Evolutionary conservation across 2,888 invertebrate genomes (phyloP), one percentile per base, ranked within the genome.

Genomic region (Mythimna albipuncta): DNA sequence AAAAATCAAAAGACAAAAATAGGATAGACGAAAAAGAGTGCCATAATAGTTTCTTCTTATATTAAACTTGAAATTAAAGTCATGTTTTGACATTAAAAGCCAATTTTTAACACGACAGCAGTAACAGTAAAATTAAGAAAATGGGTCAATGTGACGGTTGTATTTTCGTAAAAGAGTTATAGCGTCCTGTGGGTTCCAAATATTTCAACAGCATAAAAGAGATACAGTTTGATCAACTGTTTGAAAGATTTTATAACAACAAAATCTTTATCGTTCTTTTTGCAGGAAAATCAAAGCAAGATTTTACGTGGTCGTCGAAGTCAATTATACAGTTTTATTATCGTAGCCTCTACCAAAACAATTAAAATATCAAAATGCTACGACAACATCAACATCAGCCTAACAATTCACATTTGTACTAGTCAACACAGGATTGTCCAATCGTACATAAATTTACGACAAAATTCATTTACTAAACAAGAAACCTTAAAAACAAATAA

Each of bases 91-190:
- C 66, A 38, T 54, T 65, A 59, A 32, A 64, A 38, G 50, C 11
- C 52, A 59, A 57, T 77, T 67, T 70, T 13, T 16, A 59, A 67
- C n/a, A 47, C 57, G 41, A 64, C 50, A 50, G 4, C 35, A 9
- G 54, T 75, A 75, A 62, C 55, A 57, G 19, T 67, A 62, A 72
- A 62, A 26, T 72, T 50, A 32, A 47, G 16, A 50, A 79, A 72
- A 68, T 65, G 2, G 82, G 79, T 72, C 82, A 79, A 64, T 78
- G 62, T 57, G 72, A 50, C 58, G 47, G 16, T 59, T 65, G 47
- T 70, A 52, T 66, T 65, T 65, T 70, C n/a, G 54, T 64, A 32
- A 69, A 77, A 47, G 41, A 69, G 41, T 69, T 70, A 59, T 58
- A 47, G 44, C 47, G 50, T 50, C 21, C 47, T 19, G 76, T 54